phyloP scores from a whole-genome alignment of 2,113 vertebrate species.

The Dunckerocampus dactyliophorus region DNA sequence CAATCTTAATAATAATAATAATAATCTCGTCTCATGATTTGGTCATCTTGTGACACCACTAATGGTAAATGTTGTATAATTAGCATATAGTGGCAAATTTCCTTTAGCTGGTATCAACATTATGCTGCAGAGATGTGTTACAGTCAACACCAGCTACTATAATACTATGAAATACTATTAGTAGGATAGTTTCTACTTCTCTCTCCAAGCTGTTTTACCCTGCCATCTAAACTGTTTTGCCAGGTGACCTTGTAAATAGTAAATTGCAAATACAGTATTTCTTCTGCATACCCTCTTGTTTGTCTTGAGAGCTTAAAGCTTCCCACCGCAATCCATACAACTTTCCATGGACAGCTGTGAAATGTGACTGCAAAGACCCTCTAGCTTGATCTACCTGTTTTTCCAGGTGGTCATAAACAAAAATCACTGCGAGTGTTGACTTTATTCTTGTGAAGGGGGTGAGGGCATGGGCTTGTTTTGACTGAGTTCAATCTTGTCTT shows the following conservation, averaged over 20 bases:
- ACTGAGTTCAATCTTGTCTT: constrained; percentile 45
- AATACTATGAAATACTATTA: too few relatives aligned
- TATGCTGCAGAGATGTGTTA: too few relatives aligned
- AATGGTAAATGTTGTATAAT: too few relatives aligned
- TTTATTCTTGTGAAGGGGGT: constrained; percentile 33
- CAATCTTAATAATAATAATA: too few relatives aligned
- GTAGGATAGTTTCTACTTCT: not conserved
- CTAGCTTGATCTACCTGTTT: not conserved
- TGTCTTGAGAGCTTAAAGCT: constrained; percentile 13
- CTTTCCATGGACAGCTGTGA: not conserved
- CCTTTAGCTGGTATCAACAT: too few relatives aligned
- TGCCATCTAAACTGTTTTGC: constrained; percentile 6
- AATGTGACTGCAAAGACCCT: not conserved
- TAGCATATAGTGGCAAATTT: too few relatives aligned
- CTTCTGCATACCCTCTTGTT: constrained; percentile 15
- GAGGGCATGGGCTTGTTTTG: constrained; percentile 38
- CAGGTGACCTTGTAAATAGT: constrained; percentile 11
- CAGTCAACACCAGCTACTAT: too few relatives aligned
- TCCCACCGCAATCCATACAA: constrained; percentile 4
- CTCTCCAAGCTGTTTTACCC: not conserved
- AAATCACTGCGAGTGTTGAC: constrained; percentile 32
- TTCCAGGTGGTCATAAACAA: constrained; percentile 43
- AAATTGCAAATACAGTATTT: constrained; percentile 13
- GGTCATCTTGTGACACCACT: too few relatives aligned
- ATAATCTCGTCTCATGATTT: too few relatives aligned